These are phyloP conservation scores for Leucophora obtusa DNA, from an alignment of 2,888 invertebrate species.

Conservation along the genomic window DNA sequence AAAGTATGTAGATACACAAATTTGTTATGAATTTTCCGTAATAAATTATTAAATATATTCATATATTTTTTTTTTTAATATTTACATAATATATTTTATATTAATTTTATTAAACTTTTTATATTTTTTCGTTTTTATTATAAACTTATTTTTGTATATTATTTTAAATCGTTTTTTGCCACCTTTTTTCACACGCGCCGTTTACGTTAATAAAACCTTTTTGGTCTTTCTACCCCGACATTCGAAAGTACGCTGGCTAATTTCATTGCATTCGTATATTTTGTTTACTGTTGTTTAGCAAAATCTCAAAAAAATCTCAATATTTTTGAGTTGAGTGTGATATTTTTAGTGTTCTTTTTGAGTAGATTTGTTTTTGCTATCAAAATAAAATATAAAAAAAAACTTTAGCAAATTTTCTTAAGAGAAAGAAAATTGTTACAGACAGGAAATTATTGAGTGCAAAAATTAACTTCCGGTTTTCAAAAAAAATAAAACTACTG, in stretches of 20 bases:
- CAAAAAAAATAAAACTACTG: too few relatives aligned
- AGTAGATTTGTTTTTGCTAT: conserved; percentile 27
- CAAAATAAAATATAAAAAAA: background rate
- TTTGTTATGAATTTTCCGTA: background rate
- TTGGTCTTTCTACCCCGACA: conserved; percentile 62
- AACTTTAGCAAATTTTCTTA: conserved; percentile 4
- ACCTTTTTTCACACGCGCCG: conserved; percentile 33
- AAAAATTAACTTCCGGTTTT: conserved; percentile 28
- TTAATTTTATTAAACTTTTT: conserved; percentile 15
- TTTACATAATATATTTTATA: background rate
- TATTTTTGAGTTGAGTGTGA: conserved; percentile 25
- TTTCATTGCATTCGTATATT: conserved; percentile 33
- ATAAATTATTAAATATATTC: too few relatives aligned
- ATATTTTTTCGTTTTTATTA: conserved; percentile 19
- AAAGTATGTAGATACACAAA: background rate
- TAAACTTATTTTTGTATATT: background rate
- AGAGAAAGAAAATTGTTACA: conserved; percentile 30
- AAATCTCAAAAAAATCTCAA: conserved; percentile 1
- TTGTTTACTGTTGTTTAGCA: conserved; percentile 42
- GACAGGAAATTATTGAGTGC: conserved; percentile 18
- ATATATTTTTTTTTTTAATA: background rate
- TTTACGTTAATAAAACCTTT: conserved; percentile 34
- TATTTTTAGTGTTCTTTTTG: background rate
- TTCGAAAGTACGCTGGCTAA: conserved; percentile 61
- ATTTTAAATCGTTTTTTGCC: conserved; percentile 37